Conservation (phyloP, 2,888 invertebrate species). For the Melinopterus prodromus region DNA sequence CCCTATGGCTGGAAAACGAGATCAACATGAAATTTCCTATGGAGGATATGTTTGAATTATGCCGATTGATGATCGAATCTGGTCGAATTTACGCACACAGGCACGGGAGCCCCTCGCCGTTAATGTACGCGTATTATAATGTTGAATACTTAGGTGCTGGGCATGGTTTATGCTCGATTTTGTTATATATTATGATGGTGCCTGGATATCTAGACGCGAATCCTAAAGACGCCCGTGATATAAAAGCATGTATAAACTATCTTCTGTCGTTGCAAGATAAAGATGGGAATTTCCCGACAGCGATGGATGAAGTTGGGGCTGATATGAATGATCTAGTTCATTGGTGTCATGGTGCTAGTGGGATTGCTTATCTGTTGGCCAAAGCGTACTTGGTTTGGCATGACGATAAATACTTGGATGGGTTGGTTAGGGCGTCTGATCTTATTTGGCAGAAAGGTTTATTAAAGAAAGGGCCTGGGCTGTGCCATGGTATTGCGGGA, state of each 20-base stretch:
- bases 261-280: conserved; percentile 71
- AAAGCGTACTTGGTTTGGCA: conserved; percentile 80
- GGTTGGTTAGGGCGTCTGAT: conserved; percentile 75
- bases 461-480: conserved; percentile 85
- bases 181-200: conserved; percentile 71
- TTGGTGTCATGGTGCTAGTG: conserved; percentile 93
- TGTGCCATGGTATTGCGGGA: conserved; percentile 89
- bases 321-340: conserved; percentile 76
- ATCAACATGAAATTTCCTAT: conserved; percentile 61
- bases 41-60: conserved; percentile 68
- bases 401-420: conserved; percentile 75
- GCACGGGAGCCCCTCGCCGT: conserved; percentile 68
- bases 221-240: conserved; percentile 64
- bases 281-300: conserved; percentile 68
- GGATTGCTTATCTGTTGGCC: conserved; percentile 81
- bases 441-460: conserved; percentile 85
- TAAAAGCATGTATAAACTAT: conserved; percentile 73
- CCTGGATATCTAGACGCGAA: conserved; percentile 67
- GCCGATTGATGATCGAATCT: conserved; percentile 74
- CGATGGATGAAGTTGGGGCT: conserved; percentile 72
- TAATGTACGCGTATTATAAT: conserved; percentile 82
- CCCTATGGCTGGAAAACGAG: conserved; percentile 74
- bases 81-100: conserved; percentile 73
- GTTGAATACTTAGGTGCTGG: conserved; percentile 79
- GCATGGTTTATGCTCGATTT: conserved; percentile 73